A percentile compares a stretch with the other conserved stretches of the same genome.
Conservation (phyloP, 1,140 invertebrate species). For the Meloidogyne exigua region DNA sequence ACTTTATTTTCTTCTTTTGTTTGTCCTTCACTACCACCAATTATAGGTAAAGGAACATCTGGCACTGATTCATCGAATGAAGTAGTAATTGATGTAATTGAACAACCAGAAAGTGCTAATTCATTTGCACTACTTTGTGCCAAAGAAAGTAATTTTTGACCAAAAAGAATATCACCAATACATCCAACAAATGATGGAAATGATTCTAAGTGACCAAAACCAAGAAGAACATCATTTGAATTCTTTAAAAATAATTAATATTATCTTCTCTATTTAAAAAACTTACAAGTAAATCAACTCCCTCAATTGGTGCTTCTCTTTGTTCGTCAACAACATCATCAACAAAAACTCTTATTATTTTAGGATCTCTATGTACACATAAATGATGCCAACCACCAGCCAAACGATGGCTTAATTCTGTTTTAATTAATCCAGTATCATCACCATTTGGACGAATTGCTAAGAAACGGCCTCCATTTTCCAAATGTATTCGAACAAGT, state of each 20-base stretch:
- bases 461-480: conserved; percentile 24
- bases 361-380: conserved; percentile 31
- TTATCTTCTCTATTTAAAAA: not conserved
- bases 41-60: not conserved
- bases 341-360: conserved; percentile 73
- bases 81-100: conserved; percentile 52
- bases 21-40: not conserved
- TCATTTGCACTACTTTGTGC: conserved; percentile 66
- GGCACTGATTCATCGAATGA: conserved; percentile 4
- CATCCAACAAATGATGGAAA: conserved; percentile 73
- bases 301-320: conserved; percentile 10
- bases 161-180: conserved; percentile 81
- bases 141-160: conserved; percentile 72
- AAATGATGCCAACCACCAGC: conserved; percentile 68
- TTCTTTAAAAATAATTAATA: conserved; percentile 8
- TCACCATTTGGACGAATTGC: conserved; percentile 37
- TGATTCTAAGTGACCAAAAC: conserved; percentile 24
- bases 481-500: conserved; percentile 21
- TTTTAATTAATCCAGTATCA: conserved; percentile 15
- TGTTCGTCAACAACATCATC: conserved; percentile 74
- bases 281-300: conserved; percentile 19
- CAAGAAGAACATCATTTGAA: conserved; percentile 26
- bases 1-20: not conserved
- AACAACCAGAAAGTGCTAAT: conserved; percentile 71
- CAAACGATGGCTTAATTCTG: conserved; percentile 49